A percentile compares a stretch with the other conserved stretches of the same genome.
Conservation (phyloP, 2,113 vertebrate genomes). For the Notarius quadriscutis region DNA sequence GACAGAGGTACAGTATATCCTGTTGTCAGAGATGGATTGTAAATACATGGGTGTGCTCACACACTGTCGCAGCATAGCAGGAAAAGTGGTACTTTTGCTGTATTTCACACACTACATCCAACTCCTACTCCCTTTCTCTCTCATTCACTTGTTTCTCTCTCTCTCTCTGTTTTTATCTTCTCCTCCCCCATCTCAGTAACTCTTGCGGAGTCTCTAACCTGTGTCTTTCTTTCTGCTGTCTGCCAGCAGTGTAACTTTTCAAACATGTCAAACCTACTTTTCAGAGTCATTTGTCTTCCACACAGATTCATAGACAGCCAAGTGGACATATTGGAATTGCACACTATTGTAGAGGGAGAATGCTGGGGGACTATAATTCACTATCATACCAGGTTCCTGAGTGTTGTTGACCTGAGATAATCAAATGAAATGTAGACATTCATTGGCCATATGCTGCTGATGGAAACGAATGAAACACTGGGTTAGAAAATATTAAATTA, state of each 20-base stretch:
- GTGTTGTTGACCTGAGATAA: background rate
- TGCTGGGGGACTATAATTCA: background rate
- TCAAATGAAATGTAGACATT: background rate
- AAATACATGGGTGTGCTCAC: constrained; percentile 59
- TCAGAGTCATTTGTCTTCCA: constrained; percentile 39
- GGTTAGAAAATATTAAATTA: background rate
- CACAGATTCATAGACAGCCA: constrained; percentile 31
- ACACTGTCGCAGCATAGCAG: constrained; percentile 18
- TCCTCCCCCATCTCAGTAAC: constrained; percentile 24
- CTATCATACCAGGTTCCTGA: constrained; percentile 15
- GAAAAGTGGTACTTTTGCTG: constrained; percentile 7
- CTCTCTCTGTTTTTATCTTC: constrained; percentile 16
- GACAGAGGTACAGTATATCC: background rate
- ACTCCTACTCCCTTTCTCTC: background rate
- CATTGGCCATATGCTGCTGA: background rate
- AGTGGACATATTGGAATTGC: background rate
- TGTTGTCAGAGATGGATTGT: background rate
- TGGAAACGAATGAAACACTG: background rate
- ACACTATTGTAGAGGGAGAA: constrained; percentile 5
- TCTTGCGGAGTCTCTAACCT: constrained; percentile 24
- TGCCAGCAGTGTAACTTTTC: constrained; percentile 8
- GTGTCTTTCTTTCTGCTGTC: constrained; percentile 1
- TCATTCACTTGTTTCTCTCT: background rate
- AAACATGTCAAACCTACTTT: constrained; percentile 33
- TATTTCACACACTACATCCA: background rate